These are phyloP conservation scores for Cepaea nemoralis DNA, from an alignment of 1,140 invertebrate genomes.

Conservation along the genomic window DNA sequence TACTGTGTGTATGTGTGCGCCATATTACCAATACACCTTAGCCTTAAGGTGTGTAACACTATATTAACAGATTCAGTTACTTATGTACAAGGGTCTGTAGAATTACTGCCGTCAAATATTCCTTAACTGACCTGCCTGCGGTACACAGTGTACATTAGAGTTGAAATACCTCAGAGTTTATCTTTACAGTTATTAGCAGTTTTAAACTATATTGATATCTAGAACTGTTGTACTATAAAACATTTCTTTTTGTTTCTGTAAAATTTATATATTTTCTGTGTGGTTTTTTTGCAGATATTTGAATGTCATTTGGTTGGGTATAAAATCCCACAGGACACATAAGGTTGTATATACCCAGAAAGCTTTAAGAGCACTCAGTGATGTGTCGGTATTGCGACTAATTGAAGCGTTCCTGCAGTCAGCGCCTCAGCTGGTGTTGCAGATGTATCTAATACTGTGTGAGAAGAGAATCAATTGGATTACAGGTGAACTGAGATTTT, in stretches of 20 bases:
- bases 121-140: no score
- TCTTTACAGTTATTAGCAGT: neutral
- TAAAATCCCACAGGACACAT: slow-evolving; percentile 35
- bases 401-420: slow-evolving; percentile 91
- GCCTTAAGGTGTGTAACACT: no score
- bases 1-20: no score
- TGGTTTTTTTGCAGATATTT: slow-evolving; percentile 48
- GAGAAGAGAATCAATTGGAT: slow-evolving; percentile 48
- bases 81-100: no score
- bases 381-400: slow-evolving; percentile 78
- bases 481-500: no score
- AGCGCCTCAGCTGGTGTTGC: slow-evolving; percentile 87
- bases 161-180: slow-evolving; percentile 1
- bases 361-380: slow-evolving; percentile 54
- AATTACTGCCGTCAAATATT: no score
- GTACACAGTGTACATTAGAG: no score
- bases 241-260: neutral
- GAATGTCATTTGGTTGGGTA: slow-evolving; percentile 40
- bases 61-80: no score
- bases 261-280: neutral
- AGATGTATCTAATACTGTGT: slow-evolving; percentile 82
- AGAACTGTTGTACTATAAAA: neutral
- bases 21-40: no score
- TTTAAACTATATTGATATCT: neutral
- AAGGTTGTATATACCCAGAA: slow-evolving; percentile 41